A percentile compares a stretch with the other conserved stretches of the same genome.
Evolutionary conservation across 2,797 vertebrate species (phyloP).

Genomic region (Acipenser ruthenus): DNA sequence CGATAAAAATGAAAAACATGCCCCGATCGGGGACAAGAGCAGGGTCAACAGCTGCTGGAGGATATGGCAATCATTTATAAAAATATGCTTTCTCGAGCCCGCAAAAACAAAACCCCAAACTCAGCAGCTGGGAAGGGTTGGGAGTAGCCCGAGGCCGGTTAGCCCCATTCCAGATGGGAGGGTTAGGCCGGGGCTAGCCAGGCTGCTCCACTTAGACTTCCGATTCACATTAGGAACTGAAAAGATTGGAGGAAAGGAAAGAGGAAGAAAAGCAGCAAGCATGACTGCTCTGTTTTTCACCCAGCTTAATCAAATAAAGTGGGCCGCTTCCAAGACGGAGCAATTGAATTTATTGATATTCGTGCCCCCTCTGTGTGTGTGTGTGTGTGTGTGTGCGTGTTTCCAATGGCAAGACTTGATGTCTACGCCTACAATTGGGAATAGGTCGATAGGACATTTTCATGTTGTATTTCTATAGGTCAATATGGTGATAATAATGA

Average conservation of each 20-base stretch:
- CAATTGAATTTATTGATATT: slow-evolving; percentile 91
- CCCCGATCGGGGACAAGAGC: slow-evolving; percentile 74
- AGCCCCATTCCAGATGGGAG: slow-evolving; percentile 98
- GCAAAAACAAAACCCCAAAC: slow-evolving; percentile 85
- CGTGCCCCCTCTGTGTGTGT: slow-evolving; percentile 54
- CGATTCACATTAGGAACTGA: slow-evolving; percentile 92
- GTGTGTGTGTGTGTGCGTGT: slow-evolving; percentile 55
- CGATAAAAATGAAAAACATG: slow-evolving; percentile 90
- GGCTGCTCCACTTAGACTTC: slow-evolving; percentile 90
- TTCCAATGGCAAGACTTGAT: slow-evolving; percentile 37
- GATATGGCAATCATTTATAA: slow-evolving; percentile 99
- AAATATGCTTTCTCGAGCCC: slow-evolving; percentile 96
- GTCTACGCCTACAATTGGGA: slow-evolving; percentile 24
- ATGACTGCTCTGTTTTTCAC: slow-evolving; percentile 93
- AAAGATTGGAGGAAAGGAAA: slow-evolving; percentile 83
- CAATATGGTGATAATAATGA: slow-evolving; percentile 4
- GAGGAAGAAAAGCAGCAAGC: slow-evolving; percentile 95
- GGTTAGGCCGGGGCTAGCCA: slow-evolving; percentile 91
- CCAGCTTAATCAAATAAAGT: slow-evolving; percentile 97
- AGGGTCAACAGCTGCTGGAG: slow-evolving; percentile 98
- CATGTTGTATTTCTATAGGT: slow-evolving; percentile 10
- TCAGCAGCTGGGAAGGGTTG: slow-evolving; percentile 99
- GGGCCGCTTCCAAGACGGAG: slow-evolving; percentile 93
- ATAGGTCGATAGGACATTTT: slow-evolving; percentile 19
- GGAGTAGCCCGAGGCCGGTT: slow-evolving; percentile 98